Conservation (phyloP, 2,113 vertebrate genomes). For the Anseranas semipalmata region DNA sequence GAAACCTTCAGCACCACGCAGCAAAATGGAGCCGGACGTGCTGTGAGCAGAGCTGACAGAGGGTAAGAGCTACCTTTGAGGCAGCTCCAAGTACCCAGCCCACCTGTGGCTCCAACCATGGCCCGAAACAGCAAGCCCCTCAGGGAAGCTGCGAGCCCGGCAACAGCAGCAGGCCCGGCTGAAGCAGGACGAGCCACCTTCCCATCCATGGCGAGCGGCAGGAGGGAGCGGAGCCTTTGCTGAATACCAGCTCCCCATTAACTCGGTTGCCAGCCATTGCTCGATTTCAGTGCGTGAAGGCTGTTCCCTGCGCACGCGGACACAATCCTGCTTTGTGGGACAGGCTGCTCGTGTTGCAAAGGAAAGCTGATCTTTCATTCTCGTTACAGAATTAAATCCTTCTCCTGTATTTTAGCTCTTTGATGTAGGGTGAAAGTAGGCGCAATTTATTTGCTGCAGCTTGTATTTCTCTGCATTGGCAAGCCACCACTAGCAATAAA, state of each 20-base stretch:
- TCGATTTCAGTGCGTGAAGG: background rate
- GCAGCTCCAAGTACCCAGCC: background rate
- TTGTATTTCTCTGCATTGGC: background rate
- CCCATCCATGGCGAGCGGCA: background rate
- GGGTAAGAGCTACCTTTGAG: background rate
- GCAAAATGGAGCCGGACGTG: background rate
- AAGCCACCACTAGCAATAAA: background rate
- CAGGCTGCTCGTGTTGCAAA: background rate
- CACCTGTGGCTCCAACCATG: background rate
- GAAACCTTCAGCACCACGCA: background rate
- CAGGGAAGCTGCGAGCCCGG: background rate
- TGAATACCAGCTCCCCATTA: background rate
- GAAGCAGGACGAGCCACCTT: background rate
- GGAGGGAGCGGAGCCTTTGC: background rate
- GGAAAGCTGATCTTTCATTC: accelerated
- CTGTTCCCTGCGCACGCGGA: background rate
- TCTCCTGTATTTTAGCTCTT: background rate
- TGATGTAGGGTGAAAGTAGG: background rate
- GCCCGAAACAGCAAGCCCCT: background rate
- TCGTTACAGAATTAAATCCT: background rate
- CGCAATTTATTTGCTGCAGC: background rate
- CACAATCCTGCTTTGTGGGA: background rate
- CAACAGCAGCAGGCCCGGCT: background rate
- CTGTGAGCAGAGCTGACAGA: background rate
- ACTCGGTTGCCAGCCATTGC: background rate